Conservation (phyloP, 2,113 vertebrate genomes). For the Pelobates fuscus region DNA sequence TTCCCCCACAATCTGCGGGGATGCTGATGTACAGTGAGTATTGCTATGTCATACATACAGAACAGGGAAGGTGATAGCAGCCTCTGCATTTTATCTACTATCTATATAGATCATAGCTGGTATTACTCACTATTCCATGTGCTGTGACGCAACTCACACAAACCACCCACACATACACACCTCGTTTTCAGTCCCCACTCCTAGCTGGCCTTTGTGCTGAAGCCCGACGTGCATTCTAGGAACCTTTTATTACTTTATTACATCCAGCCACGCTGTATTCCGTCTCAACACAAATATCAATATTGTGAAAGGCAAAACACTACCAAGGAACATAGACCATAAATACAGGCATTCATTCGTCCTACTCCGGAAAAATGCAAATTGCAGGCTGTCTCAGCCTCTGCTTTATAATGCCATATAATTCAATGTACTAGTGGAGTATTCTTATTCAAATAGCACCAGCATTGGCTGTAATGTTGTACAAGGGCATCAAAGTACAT, state of each 20-base stretch:
- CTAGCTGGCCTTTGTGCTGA: not conserved
- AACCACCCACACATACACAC: conserved; percentile 10
- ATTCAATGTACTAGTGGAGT: too few species aligned
- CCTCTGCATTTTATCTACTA: conserved; percentile 3
- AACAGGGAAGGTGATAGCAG: not conserved
- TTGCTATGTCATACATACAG: not conserved
- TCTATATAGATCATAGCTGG: conserved; percentile 15
- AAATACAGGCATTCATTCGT: too few species aligned
- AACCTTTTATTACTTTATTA: conserved; percentile 6
- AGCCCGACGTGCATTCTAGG: conserved; percentile 9
- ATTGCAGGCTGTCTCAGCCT: too few species aligned
- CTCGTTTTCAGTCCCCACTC: not conserved
- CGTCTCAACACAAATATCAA: not conserved
- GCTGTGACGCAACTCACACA: conserved; percentile 18
- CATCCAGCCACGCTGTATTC: not conserved
- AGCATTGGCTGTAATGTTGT: too few species aligned
- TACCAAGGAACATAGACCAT: not conserved
- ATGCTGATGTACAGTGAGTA: not conserved
- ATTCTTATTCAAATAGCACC: too few species aligned
- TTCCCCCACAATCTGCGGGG: not conserved
- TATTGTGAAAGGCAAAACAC: not conserved
- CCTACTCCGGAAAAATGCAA: too few species aligned
- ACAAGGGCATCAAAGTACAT: too few species aligned
- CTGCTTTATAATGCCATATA: too few species aligned
- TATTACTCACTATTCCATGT: conserved; percentile 17